A percentile compares a stretch with the other conserved stretches of the same genome.
Evolutionary conservation across 92 coral and sea anemone species (phyloP).

Genomic region (Palythoa grandiflora): DNA sequence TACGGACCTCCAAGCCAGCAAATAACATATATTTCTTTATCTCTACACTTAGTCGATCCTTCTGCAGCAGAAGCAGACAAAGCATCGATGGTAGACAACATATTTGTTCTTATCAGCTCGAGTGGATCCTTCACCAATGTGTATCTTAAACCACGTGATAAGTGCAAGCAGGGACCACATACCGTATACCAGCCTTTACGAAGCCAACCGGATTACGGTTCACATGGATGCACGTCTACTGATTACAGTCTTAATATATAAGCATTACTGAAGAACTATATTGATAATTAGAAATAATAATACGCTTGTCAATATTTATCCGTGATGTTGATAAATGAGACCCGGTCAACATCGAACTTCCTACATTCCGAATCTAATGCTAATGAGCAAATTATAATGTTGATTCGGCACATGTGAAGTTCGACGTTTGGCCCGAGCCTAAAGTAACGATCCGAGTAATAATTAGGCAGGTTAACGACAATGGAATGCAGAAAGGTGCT

Average conservation of each 20-base stretch:
- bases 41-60: conserved; percentile 1
- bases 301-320: too few relatives aligned
- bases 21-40: neutral
- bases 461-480: too few relatives aligned
- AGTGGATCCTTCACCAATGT: conserved; percentile 42
- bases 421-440: too few relatives aligned
- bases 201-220: conserved; percentile 29
- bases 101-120: conserved; percentile 18
- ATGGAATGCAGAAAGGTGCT: too few relatives aligned
- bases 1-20: too few relatives aligned
- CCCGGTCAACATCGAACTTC: too few relatives aligned
- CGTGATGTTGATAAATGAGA: too few relatives aligned
- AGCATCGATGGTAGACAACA: conserved; percentile 17
- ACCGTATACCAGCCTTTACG: conserved; percentile 26
- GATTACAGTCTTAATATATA: neutral
- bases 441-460: too few relatives aligned
- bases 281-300: too few relatives aligned
- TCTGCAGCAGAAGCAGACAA: neutral
- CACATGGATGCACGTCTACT: neutral
- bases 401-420: too few relatives aligned
- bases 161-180: neutral
- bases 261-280: neutral
- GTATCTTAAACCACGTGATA: conserved; percentile 4
- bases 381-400: too few relatives aligned
- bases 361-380: too few relatives aligned